Evolutionary conservation across 2,888 invertebrate species (phyloP).

Genomic region (Noctua comes): DNA sequence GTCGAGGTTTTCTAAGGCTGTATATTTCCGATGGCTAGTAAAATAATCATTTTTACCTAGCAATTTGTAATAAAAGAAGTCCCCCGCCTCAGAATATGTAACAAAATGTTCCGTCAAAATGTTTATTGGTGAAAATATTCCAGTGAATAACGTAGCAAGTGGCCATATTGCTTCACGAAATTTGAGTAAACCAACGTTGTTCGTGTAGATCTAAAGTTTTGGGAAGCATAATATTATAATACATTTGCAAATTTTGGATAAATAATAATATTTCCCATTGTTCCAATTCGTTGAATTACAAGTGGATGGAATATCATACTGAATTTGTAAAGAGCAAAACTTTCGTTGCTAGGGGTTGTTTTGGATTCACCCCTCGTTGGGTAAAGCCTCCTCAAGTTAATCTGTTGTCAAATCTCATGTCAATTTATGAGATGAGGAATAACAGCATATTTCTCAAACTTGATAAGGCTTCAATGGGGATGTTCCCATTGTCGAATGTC

Average conservation of each 20-base stretch:
- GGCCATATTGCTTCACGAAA: conserved; percentile 27
- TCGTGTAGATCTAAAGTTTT: conserved; percentile 49
- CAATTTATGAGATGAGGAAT: conserved; percentile 22
- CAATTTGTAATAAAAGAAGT: conserved; percentile 8
- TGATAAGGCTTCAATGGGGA: not conserved
- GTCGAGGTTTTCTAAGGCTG: conserved; percentile 10
- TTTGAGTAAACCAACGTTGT: conserved; percentile 35
- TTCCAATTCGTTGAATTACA: conserved; percentile 47
- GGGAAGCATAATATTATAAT: conserved; percentile 63
- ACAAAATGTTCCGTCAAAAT: conserved; percentile 24
- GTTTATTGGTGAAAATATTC: conserved; percentile 55
- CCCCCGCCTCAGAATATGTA: not conserved
- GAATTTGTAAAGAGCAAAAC: conserved; percentile 36
- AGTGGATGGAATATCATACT: conserved; percentile 42
- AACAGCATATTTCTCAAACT: conserved; percentile 2
- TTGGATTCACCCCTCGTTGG: conserved; percentile 20
- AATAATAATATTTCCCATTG: conserved; percentile 55
- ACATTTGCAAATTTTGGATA: conserved; percentile 59
- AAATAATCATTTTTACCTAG: conserved; percentile 1
- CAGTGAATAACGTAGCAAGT: conserved; percentile 59
- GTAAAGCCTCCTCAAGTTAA: conserved; percentile 26
- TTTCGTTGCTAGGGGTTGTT: conserved; percentile 15
- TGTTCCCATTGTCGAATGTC: not conserved
- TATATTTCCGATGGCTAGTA: not conserved
- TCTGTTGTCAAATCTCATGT: conserved; percentile 23